phyloP scores from a whole-genome alignment of 2,888 invertebrate species.

The Synanthedon myopaeformis region DNA sequence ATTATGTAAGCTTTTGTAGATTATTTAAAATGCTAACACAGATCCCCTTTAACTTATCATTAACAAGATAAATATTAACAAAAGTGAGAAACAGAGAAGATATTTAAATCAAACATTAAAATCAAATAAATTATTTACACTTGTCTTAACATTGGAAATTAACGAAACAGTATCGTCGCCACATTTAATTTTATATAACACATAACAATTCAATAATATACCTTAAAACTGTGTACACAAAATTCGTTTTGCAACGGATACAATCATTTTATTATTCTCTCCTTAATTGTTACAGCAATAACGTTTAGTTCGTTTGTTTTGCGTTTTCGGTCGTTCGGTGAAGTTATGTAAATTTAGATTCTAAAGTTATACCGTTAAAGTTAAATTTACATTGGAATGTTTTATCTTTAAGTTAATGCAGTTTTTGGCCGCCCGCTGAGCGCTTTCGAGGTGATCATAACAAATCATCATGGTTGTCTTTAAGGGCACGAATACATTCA shows the following conservation, averaged over 20 bases:
- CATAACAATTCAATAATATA: constrained; percentile 14
- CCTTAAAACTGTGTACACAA: constrained; percentile 11
- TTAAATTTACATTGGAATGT: constrained; percentile 22
- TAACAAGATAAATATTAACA: no score
- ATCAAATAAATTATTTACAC: constrained; percentile 58
- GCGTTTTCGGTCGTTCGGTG: constrained; percentile 28
- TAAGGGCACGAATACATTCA: constrained; percentile 11
- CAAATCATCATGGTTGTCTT: constrained; percentile 51
- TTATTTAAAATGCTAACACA: no score
- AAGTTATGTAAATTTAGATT: constrained; percentile 16
- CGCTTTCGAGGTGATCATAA: constrained; percentile 53
- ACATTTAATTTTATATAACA: constrained; percentile 34
- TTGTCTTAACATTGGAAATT: constrained; percentile 52
- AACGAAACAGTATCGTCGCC: constrained; percentile 46
- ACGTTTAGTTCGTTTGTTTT: constrained; percentile 59
- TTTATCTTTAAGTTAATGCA: constrained; percentile 32
- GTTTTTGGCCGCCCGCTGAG: constrained; percentile 57
- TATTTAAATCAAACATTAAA: constrained; percentile 14
- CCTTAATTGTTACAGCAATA: constrained; percentile 57
- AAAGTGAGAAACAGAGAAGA: neutral
- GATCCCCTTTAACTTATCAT: no score
- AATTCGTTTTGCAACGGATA: constrained; percentile 13
- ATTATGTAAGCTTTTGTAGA: no score
- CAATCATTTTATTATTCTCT: constrained; percentile 40
- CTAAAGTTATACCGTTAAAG: constrained; percentile 17